Evolutionary conservation across 2,888 invertebrate species (phyloP), one percentile per base, ranked within the genome.

Genomic region (Phalera bucephala): DNA sequence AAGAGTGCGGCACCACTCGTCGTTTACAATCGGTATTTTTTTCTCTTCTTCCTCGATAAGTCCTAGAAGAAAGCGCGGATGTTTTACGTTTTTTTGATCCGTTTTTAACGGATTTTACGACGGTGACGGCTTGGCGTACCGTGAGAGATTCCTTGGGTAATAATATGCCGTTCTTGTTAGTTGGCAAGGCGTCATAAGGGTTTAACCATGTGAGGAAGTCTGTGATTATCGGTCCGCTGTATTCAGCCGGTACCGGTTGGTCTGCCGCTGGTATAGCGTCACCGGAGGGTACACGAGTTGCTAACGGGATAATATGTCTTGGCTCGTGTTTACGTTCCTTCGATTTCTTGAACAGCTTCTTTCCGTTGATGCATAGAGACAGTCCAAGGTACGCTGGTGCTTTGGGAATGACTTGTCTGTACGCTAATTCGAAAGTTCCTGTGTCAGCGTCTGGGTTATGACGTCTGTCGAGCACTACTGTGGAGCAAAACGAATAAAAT

Each of bases 301-400:
- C 64, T 23, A 72, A 33, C 11, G 80, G 78, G 2, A 72, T 75
- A 6, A 60, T 62, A 39, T 70, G 71, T 62, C 81, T 86, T 6
- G 78, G 57, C 26, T 91, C 88, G 31, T 79, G 77, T 55, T 71
- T 83, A 21, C 75, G 81, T 35, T 84, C 80, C 47, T 71, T 87
- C 1, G 54, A 51, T 79, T 90, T 89, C 59, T 87, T 91, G 29
- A 91, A 80, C 26, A 94, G 82, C 45, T 91, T 91, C 49, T 92
- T 92, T 1, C 95, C 95, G 46, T 94, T 92, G 5, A 95, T 90
- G 6, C 94, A 92, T 20, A 95, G 72, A 10, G 93, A 93, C 52
- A 94, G 90, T 0, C 96, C 96, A 46, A 96, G 91, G 71, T 96
- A 96, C 0, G 96, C 95, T 7, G 95, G 96, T 0, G 94, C 93